These are phyloP conservation scores for Battus philenor DNA, from an alignment of 1,140 invertebrate species.

Conservation along the genomic window DNA sequence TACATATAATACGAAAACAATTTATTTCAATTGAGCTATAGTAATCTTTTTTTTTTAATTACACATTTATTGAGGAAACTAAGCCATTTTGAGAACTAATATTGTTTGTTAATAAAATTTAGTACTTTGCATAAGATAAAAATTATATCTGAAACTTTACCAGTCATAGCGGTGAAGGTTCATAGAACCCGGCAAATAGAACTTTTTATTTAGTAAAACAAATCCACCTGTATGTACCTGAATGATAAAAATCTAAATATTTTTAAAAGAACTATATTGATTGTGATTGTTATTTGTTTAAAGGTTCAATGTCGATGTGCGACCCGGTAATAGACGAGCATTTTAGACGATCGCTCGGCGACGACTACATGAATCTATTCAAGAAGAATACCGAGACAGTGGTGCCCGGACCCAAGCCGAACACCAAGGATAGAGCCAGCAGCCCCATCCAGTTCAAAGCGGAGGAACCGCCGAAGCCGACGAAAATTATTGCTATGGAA, in stretches of 20 bases:
- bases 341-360: slow-evolving; percentile 93
- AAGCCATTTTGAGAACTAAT: too few species aligned
- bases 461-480: slow-evolving; percentile 51
- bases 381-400: slow-evolving; percentile 79
- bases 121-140: too few species aligned
- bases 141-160: too few species aligned
- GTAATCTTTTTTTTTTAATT: too few species aligned
- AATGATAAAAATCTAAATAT: not conserved
- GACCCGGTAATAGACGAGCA: slow-evolving; percentile 97
- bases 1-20: too few species aligned
- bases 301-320: slow-evolving; percentile 82
- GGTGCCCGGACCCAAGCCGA: slow-evolving; percentile 61
- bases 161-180: too few species aligned
- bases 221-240: too few species aligned
- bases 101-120: too few species aligned
- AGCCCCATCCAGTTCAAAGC: slow-evolving; percentile 68
- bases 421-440: slow-evolving; percentile 70
- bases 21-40: too few species aligned
- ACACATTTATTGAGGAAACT: too few species aligned
- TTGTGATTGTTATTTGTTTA: slow-evolving; percentile 23
- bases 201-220: too few species aligned
- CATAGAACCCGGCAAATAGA: too few species aligned
- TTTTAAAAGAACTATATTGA: not conserved
- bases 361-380: slow-evolving; percentile 90
- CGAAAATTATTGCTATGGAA: slow-evolving; percentile 72